Evolutionary conservation across 2,888 invertebrate genomes (phyloP).

Genomic region (Polia nebulosa): DNA sequence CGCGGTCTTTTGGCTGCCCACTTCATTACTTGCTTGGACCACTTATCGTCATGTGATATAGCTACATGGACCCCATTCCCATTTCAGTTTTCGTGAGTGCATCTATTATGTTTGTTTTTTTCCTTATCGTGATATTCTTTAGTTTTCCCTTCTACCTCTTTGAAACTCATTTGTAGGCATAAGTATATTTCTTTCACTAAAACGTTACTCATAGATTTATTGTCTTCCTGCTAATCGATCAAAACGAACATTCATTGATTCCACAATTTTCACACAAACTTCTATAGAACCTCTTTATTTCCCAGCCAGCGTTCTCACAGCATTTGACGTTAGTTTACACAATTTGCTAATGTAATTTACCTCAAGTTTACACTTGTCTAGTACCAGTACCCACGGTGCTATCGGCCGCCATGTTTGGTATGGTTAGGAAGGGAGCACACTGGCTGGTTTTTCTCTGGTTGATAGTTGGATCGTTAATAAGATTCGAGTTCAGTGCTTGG

Average conservation of each 20-base stretch:
- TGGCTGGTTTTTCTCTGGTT: background rate
- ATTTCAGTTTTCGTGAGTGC: too few species aligned
- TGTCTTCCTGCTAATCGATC: constrained; percentile 7
- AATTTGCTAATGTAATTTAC: constrained; percentile 71
- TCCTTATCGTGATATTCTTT: too few species aligned
- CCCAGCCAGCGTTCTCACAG: constrained; percentile 66
- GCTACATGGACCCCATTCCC: too few species aligned
- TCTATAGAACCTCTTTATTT: constrained; percentile 61
- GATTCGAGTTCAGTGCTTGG: too few species aligned
- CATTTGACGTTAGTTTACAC: constrained; percentile 57
- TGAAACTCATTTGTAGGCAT: too few species aligned
- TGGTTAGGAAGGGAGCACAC: constrained; percentile 3
- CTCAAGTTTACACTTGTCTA: constrained; percentile 59
- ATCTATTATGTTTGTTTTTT: too few species aligned
- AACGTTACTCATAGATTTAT: too few species aligned
- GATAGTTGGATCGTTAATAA: background rate
- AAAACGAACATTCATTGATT: constrained; percentile 19
- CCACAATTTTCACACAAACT: constrained; percentile 29
- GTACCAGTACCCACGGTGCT: constrained; percentile 54
- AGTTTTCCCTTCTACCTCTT: too few species aligned
- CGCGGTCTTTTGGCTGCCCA: too few species aligned
- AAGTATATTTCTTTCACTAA: too few species aligned
- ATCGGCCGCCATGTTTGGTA: constrained; percentile 51
- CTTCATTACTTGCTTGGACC: too few species aligned
- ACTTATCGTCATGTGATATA: too few species aligned